phyloP scores from a whole-genome alignment of 2,113 vertebrate species.

The Megaptera novaeangliae region DNA sequence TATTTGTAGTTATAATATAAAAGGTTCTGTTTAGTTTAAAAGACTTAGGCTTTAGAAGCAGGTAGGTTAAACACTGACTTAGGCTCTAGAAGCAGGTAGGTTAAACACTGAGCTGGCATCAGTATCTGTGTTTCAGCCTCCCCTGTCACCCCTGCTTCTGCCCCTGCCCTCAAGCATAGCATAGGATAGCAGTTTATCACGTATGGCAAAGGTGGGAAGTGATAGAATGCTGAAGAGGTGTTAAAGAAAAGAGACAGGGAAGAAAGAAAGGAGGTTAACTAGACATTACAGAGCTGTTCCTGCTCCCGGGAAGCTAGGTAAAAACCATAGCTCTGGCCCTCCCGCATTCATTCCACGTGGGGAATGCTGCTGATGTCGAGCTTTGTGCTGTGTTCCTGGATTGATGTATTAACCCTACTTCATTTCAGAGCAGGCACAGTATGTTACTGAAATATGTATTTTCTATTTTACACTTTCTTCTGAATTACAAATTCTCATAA shows the following conservation, averaged over 20 bases:
- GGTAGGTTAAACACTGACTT: not conserved
- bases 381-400: not conserved
- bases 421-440: not conserved
- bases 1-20: not conserved
- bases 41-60: not conserved
- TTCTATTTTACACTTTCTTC: slow-evolving; percentile 1
- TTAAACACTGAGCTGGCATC: not conserved
- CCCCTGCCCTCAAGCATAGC: not conserved
- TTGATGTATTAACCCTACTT: not conserved
- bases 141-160: not conserved
- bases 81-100: not conserved
- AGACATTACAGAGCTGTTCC: not conserved
- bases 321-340: not conserved
- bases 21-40: not conserved
- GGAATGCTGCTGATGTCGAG: not conserved
- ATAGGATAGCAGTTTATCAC: not conserved
- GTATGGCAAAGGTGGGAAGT: not conserved
- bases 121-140: not conserved
- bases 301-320: not conserved
- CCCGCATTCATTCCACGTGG: not conserved
- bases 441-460: not conserved
- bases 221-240: not conserved
- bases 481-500: not conserved
- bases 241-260: not conserved
- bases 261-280: not conserved